Evolutionary conservation across 2,797 vertebrate species (phyloP).

Genomic region (Thunnus albacares): DNA sequence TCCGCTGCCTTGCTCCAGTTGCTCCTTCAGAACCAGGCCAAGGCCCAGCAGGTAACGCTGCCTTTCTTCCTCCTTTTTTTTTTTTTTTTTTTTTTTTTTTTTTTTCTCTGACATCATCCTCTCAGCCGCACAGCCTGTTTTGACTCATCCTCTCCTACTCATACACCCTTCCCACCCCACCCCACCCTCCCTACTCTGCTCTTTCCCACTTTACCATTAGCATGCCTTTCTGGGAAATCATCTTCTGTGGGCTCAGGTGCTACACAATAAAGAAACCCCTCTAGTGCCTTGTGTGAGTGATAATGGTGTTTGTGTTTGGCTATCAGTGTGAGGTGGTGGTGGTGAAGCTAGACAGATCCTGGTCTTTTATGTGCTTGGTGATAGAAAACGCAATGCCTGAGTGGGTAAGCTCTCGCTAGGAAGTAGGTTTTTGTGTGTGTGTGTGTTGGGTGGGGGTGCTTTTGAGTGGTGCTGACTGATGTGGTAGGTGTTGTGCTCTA

Average conservation of each 20-base stretch:
- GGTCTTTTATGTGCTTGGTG: conserved; percentile 25
- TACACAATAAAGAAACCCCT: conserved; percentile 87
- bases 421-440: conserved; percentile 35
- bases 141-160: conserved; percentile 43
- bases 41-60: conserved; percentile 88
- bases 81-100: too few species aligned
- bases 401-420: conserved; percentile 56
- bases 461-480: conserved; percentile 62
- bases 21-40: conserved; percentile 91
- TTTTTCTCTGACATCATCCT: neutral
- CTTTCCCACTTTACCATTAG: conserved; percentile 78
- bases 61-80: neutral
- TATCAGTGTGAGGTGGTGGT: conserved; percentile 37
- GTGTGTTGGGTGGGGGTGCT: conserved; percentile 44
- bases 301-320: conserved; percentile 67
- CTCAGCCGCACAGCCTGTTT: conserved; percentile 25
- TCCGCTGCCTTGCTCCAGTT: conserved; percentile 92
- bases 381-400: conserved; percentile 23
- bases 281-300: conserved; percentile 86
- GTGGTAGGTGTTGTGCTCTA: conserved; percentile 52
- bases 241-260: conserved; percentile 88
- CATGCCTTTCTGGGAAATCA: conserved; percentile 88
- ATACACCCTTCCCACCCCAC: neutral
- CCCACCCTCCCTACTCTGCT: conserved; percentile 30
- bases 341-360: conserved; percentile 23